These are phyloP conservation scores for Eutolmus rufibarbis DNA, from an alignment of 2,888 invertebrate species.

Conservation along the genomic window DNA sequence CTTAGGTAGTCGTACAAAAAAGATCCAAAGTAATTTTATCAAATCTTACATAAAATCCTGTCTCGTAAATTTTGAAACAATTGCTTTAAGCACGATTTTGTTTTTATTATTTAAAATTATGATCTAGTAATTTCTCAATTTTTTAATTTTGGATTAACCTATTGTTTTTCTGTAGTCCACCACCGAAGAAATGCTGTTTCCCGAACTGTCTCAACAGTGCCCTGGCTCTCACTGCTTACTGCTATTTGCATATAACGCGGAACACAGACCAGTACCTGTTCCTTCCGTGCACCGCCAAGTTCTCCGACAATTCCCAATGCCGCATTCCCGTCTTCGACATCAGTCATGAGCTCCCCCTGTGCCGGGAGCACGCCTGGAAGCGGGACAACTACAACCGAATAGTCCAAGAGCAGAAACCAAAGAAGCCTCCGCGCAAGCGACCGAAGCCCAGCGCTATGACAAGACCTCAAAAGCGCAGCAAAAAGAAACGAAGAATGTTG, in stretches of 20 bases:
- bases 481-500: slow-evolving; percentile 62
- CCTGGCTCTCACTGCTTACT: slow-evolving; percentile 72
- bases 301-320: slow-evolving; percentile 79
- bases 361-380: slow-evolving; percentile 84
- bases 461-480: slow-evolving; percentile 67
- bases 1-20: too few species aligned
- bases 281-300: slow-evolving; percentile 81
- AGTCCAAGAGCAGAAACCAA: slow-evolving; percentile 78
- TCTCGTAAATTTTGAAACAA: too few species aligned
- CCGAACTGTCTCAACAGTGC: slow-evolving; percentile 56
- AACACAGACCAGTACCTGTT: slow-evolving; percentile 85
- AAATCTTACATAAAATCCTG: too few species aligned
- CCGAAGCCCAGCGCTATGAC: slow-evolving; percentile 66
- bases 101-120: too few species aligned
- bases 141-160: not conserved
- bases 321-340: slow-evolving; percentile 81
- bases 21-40: too few species aligned
- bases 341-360: slow-evolving; percentile 81
- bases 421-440: slow-evolving; percentile 72
- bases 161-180: slow-evolving; percentile 42
- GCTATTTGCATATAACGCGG: slow-evolving; percentile 83
- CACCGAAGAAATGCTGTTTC: slow-evolving; percentile 56
- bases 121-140: too few species aligned
- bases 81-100: too few species aligned
- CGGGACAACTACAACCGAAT: slow-evolving; percentile 83